Conservation (phyloP, 2,888 invertebrate species). For the Criorhina ranunculi region DNA sequence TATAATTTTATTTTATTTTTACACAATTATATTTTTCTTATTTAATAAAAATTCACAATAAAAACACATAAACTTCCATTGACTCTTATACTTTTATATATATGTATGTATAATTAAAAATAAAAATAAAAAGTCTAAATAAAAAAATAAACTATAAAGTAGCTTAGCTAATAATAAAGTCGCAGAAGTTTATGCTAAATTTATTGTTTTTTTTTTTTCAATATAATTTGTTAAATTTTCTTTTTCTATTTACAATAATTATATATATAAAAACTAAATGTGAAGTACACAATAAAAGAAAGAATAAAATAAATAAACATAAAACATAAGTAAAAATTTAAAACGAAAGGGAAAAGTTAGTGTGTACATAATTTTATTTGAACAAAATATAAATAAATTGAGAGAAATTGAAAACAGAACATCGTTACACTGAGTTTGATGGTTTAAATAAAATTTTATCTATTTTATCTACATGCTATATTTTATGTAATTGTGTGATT, state of each 20-base stretch:
- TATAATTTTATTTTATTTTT: conserved; percentile 68
- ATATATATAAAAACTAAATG: conserved; percentile 25
- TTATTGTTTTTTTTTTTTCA: conserved; percentile 60
- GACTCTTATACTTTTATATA: conserved; percentile 48
- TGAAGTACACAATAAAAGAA: conserved; percentile 25
- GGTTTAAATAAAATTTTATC: conserved; percentile 67
- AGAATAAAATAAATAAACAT: conserved; percentile 8
- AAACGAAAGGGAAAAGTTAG: conserved; percentile 16
- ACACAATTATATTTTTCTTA: conserved; percentile 59
- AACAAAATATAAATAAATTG: conserved; percentile 10
- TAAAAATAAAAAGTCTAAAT: conserved; percentile 38
- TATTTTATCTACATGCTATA: conserved; percentile 46
- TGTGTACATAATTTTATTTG: no score
- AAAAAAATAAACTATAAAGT: conserved; percentile 36
- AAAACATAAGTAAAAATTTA: conserved; percentile 32
- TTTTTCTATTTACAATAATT: conserved; percentile 65
- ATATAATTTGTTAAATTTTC: conserved; percentile 61
- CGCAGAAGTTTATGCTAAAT: conserved; percentile 67
- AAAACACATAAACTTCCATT: conserved; percentile 71
- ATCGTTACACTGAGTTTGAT: conserved; percentile 42
- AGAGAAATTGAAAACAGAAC: conserved; percentile 14
- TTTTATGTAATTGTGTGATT: conserved; percentile 18
- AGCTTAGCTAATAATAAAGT: conserved; percentile 70
- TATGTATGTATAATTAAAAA: conserved; percentile 45
- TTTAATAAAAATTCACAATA: conserved; percentile 69